Conservation (phyloP, 2,888 invertebrate species). For the Agonopterix arenella region DNA sequence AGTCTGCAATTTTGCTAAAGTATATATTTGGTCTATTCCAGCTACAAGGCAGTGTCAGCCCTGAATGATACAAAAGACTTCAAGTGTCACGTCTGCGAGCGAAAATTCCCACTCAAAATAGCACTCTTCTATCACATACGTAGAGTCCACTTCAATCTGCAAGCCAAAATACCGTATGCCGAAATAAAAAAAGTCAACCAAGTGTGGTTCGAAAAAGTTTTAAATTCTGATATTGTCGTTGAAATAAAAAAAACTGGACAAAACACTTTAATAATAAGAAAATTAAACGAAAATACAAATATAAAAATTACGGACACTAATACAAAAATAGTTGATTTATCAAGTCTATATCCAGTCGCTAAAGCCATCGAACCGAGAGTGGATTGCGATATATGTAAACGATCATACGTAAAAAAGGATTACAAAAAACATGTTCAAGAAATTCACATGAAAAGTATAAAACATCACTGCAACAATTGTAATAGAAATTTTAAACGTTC, state of each 20-base stretch:
- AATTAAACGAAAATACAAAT: conserved; percentile 19
- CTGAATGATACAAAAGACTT: background rate
- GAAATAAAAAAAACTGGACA: conserved; percentile 40
- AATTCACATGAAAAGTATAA: conserved; percentile 13
- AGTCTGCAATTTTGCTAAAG: background rate
- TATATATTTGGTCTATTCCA: conserved; percentile 2
- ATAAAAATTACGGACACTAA: conserved; percentile 22
- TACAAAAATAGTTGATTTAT: conserved; percentile 24
- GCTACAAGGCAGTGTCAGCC: conserved; percentile 1
- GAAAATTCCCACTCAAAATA: conserved; percentile 16
- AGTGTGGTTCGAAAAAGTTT: conserved; percentile 47
- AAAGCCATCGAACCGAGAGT: background rate
- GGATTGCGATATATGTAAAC: conserved; percentile 15
- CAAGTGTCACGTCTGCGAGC: conserved; percentile 32
- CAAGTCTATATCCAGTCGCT: conserved; percentile 19
- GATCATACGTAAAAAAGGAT: conserved; percentile 5
- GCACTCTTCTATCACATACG: conserved; percentile 38
- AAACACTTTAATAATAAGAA: conserved; percentile 33
- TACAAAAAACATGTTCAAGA: conserved; percentile 20
- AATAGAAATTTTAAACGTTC: conserved; percentile 17
- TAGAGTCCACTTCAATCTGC: conserved; percentile 37
- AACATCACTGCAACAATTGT: conserved; percentile 22
- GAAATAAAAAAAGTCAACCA: conserved; percentile 37
- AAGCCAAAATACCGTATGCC: conserved; percentile 21
- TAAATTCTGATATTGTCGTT: conserved; percentile 31